phyloP scores from a whole-genome alignment of 2,797 vertebrate genomes.

The Allochrocebus solatus region DNA sequence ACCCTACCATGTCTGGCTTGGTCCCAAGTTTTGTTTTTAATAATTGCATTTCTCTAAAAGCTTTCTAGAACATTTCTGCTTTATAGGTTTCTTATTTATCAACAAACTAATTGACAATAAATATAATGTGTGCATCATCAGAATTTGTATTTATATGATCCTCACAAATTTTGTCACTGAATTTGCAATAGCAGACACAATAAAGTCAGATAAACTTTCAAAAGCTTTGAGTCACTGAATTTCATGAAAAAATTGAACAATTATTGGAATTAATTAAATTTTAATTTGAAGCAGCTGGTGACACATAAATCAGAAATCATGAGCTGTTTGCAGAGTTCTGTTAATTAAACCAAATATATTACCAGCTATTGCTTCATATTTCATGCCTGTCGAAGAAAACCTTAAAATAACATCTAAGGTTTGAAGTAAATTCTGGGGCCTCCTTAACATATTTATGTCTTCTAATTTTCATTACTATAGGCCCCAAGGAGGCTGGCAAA shows the following conservation, averaged over 20 bases:
- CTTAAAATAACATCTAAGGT: not conserved
- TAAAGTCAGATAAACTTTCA: not conserved
- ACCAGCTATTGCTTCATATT: not conserved
- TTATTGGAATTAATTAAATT: slow-evolving; percentile 15
- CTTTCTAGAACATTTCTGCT: not conserved
- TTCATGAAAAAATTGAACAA: not conserved
- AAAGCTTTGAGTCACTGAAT: not conserved
- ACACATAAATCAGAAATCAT: not conserved
- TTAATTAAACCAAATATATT: slow-evolving; percentile 4
- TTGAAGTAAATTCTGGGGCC: not conserved
- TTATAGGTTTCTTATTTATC: not conserved
- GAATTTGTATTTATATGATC: not conserved
- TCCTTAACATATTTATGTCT: not conserved
- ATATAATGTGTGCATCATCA: not conserved
- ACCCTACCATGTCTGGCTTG: not conserved
- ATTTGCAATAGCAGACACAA: not conserved
- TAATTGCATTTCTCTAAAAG: not conserved
- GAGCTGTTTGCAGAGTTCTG: not conserved
- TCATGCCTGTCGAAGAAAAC: not conserved
- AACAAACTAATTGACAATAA: not conserved
- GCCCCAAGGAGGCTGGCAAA: not conserved
- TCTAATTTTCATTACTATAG: not conserved
- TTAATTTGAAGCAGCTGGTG: slow-evolving; percentile 23
- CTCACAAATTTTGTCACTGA: not conserved
- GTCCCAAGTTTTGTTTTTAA: slow-evolving; percentile 21